Evolutionary conservation across 2,797 vertebrate species (phyloP).

Genomic region (Leptoclinus maculatus): DNA sequence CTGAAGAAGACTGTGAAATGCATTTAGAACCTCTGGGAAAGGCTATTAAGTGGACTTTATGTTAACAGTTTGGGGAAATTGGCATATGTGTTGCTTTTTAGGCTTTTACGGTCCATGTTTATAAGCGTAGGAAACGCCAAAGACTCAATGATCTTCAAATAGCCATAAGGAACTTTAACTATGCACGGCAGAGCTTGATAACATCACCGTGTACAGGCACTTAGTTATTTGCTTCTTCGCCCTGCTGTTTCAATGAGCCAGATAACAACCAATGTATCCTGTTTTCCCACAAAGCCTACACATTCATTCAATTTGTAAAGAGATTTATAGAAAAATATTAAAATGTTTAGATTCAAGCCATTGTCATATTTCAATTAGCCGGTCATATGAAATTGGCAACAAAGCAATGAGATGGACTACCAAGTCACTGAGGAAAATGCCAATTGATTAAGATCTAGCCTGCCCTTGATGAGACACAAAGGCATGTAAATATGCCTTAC

Average conservation of each 20-base stretch:
- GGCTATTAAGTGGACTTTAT: too few relatives aligned
- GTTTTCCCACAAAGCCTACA: background rate
- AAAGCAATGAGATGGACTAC: constrained; percentile 6
- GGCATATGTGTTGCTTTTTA: background rate
- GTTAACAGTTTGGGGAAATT: background rate
- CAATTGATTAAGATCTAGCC: constrained; percentile 27
- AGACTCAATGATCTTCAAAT: background rate
- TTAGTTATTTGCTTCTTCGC: background rate
- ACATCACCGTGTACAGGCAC: background rate
- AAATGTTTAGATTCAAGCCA: background rate
- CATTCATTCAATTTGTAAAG: background rate
- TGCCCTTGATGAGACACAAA: constrained; percentile 50
- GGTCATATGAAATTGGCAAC: background rate
- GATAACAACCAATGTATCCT: background rate
- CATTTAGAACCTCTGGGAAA: too few relatives aligned
- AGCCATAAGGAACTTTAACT: too few relatives aligned
- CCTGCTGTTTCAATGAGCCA: too few relatives aligned
- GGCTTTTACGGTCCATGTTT: background rate
- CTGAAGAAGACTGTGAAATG: too few relatives aligned
- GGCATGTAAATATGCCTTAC: constrained; percentile 22
- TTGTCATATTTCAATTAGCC: background rate
- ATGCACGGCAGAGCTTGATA: background rate
- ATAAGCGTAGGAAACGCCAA: background rate
- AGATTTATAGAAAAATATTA: background rate
- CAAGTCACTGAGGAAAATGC: constrained; percentile 17